phyloP scores from a whole-genome alignment of 1,140 invertebrate genomes.

The Drosophila mojavensis region DNA sequence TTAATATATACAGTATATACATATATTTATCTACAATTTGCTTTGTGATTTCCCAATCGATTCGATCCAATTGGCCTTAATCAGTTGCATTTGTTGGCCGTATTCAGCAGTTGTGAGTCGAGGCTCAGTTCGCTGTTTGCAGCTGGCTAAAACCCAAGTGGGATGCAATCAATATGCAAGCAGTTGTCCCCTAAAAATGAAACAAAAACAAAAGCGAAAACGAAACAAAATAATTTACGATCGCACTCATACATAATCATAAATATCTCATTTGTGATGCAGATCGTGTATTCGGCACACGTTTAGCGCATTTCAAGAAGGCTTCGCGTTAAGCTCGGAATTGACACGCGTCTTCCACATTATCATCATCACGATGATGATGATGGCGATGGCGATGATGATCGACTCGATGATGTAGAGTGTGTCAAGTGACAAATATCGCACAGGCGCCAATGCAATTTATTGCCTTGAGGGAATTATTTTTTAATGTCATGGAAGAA shows the following conservation, averaged over 20 bases:
- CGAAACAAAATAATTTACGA: background rate
- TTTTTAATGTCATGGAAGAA: no score
- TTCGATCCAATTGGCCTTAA: conserved; percentile 9
- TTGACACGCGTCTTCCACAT: conserved; percentile 27
- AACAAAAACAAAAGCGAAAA: no score
- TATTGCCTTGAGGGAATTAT: conserved; percentile 11
- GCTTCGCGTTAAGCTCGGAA: conserved; percentile 4
- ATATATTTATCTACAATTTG: background rate
- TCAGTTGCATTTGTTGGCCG: conserved; percentile 5
- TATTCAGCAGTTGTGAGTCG: conserved; percentile 2
- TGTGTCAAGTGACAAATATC: conserved; percentile 31
- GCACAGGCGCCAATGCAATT: conserved; percentile 38
- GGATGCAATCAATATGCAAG: conserved; percentile 33
- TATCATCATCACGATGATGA: background rate
- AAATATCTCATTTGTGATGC: conserved; percentile 25
- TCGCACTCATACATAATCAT: conserved; percentile 30
- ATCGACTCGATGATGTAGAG: conserved; percentile 4
- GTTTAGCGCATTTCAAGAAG: conserved; percentile 37
- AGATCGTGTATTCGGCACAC: conserved; percentile 36
- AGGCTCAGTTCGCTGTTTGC: conserved; percentile 1
- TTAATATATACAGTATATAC: no score
- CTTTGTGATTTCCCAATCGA: background rate
- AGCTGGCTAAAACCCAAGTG: background rate
- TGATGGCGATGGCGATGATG: background rate
- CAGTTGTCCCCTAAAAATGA: conserved; percentile 17